Percentiles rank a stretch among this genome's conserved stretches.
Evolutionary conservation across 2,113 vertebrate genomes (phyloP).

Genomic region (Neogale vison): DNA sequence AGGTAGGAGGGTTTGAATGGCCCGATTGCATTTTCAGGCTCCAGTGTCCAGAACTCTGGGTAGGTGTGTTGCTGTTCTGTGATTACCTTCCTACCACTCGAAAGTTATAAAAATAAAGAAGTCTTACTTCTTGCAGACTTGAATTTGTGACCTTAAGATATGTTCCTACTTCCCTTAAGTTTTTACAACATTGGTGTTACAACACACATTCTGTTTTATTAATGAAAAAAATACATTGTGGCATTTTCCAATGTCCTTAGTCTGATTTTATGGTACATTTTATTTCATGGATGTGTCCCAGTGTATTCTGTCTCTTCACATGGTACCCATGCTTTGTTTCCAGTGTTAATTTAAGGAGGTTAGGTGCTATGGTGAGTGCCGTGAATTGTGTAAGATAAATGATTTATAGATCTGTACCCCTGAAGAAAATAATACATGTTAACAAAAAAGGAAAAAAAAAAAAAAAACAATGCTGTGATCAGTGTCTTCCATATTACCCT

Average conservation of each 20-base stretch:
- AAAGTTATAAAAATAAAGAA: neutral
- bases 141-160: neutral
- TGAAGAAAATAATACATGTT: no score
- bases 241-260: neutral
- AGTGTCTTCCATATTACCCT: neutral
- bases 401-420: no score
- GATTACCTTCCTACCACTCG: neutral
- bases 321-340: neutral
- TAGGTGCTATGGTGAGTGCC: no score
- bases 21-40: neutral
- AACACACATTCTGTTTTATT: neutral
- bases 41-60: neutral
- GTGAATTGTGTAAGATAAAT: no score
- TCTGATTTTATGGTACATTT: neutral
- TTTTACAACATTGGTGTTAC: neutral
- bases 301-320: neutral
- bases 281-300: neutral
- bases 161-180: neutral
- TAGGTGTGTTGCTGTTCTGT: neutral
- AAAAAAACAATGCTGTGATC: neutral
- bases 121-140: neutral
- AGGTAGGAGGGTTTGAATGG: neutral
- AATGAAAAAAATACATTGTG: neutral
- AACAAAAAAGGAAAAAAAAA: no score
- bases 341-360: neutral